Conservation (phyloP, 2,113 vertebrate species). For the Pithys albifrons region DNA sequence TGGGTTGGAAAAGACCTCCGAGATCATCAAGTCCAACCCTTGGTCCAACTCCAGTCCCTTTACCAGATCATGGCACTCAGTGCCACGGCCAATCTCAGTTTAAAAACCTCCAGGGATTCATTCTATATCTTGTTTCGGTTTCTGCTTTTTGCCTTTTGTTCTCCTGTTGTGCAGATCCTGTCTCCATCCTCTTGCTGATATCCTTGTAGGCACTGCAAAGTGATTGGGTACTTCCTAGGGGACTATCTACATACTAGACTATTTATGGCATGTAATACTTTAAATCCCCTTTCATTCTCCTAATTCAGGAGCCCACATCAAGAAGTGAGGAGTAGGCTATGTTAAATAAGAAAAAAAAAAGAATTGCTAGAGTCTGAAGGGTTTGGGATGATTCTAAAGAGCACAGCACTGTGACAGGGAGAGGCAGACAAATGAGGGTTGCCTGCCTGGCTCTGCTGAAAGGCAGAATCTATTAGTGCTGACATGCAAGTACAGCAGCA, state of each 20-base stretch:
- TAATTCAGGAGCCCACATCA: not conserved
- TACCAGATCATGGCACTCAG: too few relatives aligned
- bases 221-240: not conserved
- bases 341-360: not conserved
- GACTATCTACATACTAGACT: not conserved
- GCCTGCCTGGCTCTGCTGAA: not conserved
- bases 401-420: not conserved
- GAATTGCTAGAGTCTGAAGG: not conserved
- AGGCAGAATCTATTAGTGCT: not conserved
- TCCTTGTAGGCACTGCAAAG: not conserved
- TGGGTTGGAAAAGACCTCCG: too few relatives aligned
- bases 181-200: not conserved
- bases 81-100: too few relatives aligned
- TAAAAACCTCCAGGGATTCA: too few relatives aligned
- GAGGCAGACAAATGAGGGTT: not conserved
- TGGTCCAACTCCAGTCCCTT: too few relatives aligned
- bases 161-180: not conserved
- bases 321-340: not conserved
- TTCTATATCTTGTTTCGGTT: not conserved
- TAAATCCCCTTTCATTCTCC: not conserved
- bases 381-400: not conserved
- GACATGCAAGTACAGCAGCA: not conserved
- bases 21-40: too few relatives aligned
- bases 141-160: not conserved
- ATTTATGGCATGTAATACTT: not conserved